These are phyloP conservation scores for Dufourea novaeangliae DNA, from an alignment of 1,140 invertebrate genomes.

Conservation along the genomic window DNA sequence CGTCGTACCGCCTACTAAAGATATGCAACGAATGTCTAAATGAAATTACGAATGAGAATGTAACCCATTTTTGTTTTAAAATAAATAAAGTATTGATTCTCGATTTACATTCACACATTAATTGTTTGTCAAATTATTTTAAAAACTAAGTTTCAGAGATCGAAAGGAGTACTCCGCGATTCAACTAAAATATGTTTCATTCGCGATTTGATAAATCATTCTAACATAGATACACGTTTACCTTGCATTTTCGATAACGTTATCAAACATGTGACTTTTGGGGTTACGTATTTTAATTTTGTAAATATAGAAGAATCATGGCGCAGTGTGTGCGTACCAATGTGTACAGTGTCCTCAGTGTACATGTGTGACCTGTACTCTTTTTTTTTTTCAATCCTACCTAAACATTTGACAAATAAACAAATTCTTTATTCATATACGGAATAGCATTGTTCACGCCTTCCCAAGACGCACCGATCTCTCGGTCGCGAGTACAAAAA, in stretches of 20 bases:
- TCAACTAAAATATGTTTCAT: not conserved
- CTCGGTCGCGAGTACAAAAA: not conserved
- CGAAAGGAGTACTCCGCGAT: too few species aligned
- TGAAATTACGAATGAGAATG: not conserved
- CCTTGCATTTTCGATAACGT: not conserved
- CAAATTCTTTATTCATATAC: conserved; percentile 6
- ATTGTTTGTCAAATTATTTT: not conserved
- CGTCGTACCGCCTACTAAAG: not conserved
- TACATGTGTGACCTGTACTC: not conserved
- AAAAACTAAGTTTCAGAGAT: not conserved
- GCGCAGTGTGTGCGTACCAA: not conserved
- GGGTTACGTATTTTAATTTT: conserved; percentile 52
- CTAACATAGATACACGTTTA: not conserved
- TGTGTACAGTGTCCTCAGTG: not conserved
- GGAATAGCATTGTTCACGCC: conserved; percentile 10
- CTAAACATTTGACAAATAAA: conserved; percentile 29
- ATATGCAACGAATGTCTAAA: not conserved
- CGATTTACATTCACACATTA: not conserved
- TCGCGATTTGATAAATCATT: conserved; percentile 7
- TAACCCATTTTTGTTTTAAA: too few species aligned
- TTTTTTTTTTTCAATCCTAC: conserved; percentile 3
- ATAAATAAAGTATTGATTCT: not conserved
- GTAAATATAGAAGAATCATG: too few species aligned
- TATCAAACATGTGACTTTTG: conserved; percentile 21
- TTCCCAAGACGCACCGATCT: not conserved